Evolutionary conservation across 2,113 vertebrate species (phyloP), one percentile per base, ranked within the genome.

Genomic region (Cacatua alba): DNA sequence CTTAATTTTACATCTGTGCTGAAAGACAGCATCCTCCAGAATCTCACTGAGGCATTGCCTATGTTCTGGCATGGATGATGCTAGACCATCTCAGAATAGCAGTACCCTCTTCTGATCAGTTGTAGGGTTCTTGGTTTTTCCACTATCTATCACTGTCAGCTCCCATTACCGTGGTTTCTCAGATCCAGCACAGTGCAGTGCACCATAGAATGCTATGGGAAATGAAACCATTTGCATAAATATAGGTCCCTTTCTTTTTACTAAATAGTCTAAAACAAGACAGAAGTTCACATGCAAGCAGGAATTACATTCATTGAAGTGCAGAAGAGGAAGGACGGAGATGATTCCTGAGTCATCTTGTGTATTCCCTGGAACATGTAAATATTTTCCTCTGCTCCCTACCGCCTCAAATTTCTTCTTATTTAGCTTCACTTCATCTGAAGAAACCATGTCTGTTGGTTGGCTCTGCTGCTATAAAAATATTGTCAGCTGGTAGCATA

Each of bases 51-150:
- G 79, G 31, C 19, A 60, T 79, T 92, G 65, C 53, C 57, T 95
- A 39, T 79, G 28, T 65, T 68, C 65, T 96, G 88, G 86, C 86
- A 90, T 0, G 0, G 55, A n/a, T 52, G 43, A 72, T 81, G 26
- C 69, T 88, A 78, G 39, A 88, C 17, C 82, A 78, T 88, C 48
- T 71, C 88, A 94, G 72, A 96, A 96, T 93, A 88, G 95, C 69
- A 96, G 88, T 91, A 95, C 88, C 74, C 88, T 95, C 86, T 95
- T 95, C 92, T 94, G 92, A 96, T 86, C 80, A 89, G 77, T 79
- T 4, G 1, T 62, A 65, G 55, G 48, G 39, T 76, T 94, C 86
- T 81, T 77, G 4, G 5, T 81, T 93, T 92, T 88, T 57, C 35
- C 28, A 26, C n/a, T 79, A 64, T 78, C 83, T 74, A 72, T 71